Evolutionary conservation across 2,113 vertebrate species (phyloP).

Genomic region (Stigmatopora nigra): DNA sequence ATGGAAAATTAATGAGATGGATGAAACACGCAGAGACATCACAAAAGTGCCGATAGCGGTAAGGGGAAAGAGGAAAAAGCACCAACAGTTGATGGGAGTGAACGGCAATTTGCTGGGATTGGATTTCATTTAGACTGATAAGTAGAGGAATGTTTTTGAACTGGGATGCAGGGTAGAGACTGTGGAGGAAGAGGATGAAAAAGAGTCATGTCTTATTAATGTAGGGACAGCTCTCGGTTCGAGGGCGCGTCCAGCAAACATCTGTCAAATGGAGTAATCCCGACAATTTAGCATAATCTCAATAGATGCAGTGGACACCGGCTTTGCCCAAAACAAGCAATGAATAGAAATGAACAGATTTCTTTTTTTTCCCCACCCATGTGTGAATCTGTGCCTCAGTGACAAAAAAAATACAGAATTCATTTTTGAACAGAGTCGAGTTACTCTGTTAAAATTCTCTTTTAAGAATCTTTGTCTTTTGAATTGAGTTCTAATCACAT

Average conservation of each 20-base stretch:
- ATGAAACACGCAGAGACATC: constrained; percentile 35
- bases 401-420: too few relatives aligned
- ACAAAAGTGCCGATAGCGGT: constrained; percentile 18
- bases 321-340: constrained; percentile 30
- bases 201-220: constrained; percentile 64
- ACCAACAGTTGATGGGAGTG: constrained; percentile 2
- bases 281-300: constrained; percentile 68
- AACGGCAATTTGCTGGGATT: constrained; percentile 30
- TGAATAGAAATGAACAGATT: constrained; percentile 18
- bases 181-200: constrained; percentile 29
- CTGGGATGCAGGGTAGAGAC: constrained; percentile 16
- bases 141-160: constrained; percentile 47
- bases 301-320: constrained; percentile 37
- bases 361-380: constrained; percentile 3
- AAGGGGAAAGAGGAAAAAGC: background rate
- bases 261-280: constrained; percentile 72
- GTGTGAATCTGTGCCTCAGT: background rate
- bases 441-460: too few relatives aligned
- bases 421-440: too few relatives aligned
- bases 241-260: constrained; percentile 63
- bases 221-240: constrained; percentile 52
- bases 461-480: too few relatives aligned
- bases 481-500: too few relatives aligned
- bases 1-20: constrained; percentile 52
- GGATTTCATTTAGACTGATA: constrained; percentile 52